phyloP scores from a whole-genome alignment of 2,888 invertebrate genomes.

The Galeruca laticollis region DNA sequence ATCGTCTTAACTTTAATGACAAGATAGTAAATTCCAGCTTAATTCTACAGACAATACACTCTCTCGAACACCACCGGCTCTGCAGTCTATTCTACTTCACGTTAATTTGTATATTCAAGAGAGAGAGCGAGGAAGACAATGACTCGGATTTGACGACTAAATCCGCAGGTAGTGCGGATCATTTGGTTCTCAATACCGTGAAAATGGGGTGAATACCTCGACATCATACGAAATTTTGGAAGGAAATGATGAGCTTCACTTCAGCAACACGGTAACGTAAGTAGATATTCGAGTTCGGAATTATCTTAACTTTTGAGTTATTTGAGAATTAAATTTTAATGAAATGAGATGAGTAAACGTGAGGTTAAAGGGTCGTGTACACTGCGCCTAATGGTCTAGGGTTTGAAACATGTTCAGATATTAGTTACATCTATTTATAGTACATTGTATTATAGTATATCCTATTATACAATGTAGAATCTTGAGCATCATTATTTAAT shows the following conservation, averaged over 20 bases:
- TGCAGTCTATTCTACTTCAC: neutral
- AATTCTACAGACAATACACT: neutral
- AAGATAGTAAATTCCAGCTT: neutral
- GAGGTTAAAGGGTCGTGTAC: neutral
- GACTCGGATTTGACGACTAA: slow-evolving; percentile 14
- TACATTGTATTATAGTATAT: too few species aligned
- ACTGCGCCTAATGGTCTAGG: neutral
- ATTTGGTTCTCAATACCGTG: slow-evolving; percentile 18
- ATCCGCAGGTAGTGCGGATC: slow-evolving; percentile 25
- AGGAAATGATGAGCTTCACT: slow-evolving; percentile 17
- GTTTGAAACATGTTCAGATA: too few species aligned
- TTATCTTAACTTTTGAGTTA: slow-evolving; percentile 10
- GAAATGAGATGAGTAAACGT: neutral
- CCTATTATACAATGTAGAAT: too few species aligned
- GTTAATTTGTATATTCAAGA: slow-evolving; percentile 17
- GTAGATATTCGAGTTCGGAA: neutral
- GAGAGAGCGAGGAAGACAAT: neutral
- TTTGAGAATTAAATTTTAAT: slow-evolving; percentile 11
- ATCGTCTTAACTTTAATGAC: too few species aligned
- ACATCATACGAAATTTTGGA: slow-evolving; percentile 22
- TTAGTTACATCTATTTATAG: too few species aligned
- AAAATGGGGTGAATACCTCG: slow-evolving; percentile 19
- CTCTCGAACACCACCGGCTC: too few species aligned
- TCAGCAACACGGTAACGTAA: neutral
- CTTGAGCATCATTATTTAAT: too few species aligned